These are phyloP conservation scores for Caracal caracal DNA, from an alignment of 2,113 vertebrate species.

Conservation along the genomic window DNA sequence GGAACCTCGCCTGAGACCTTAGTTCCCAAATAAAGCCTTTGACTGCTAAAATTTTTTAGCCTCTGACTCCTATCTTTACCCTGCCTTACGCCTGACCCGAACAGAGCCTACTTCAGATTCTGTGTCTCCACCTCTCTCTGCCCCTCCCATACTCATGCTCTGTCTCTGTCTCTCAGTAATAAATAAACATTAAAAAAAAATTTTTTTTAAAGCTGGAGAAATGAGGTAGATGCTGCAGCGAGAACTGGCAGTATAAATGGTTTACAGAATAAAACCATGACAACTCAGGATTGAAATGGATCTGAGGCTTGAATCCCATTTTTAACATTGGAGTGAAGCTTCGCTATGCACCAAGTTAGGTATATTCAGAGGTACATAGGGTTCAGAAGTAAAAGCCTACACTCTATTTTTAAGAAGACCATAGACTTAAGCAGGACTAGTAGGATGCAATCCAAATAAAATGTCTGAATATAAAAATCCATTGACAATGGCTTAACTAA, in stretches of 20 bases:
- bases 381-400: background rate
- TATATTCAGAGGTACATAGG: background rate
- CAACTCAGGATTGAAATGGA: background rate
- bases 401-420: background rate
- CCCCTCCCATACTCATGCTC: no score
- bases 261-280: background rate
- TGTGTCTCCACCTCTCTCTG: no score
- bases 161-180: no score
- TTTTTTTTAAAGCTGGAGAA: background rate
- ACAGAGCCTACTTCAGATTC: no score
- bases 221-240: background rate
- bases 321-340: background rate
- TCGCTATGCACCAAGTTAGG: background rate
- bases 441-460: background rate
- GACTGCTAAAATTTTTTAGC: no score
- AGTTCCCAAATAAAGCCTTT: no score
- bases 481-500: background rate
- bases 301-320: background rate
- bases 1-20: no score
- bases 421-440: background rate
- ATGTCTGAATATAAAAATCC: background rate
- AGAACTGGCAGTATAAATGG: background rate
- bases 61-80: no score
- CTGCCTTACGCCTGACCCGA: no score
- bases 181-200: background rate